Percentiles rank a stretch among this genome's conserved stretches.
Evolutionary conservation across 2,113 vertebrate genomes (phyloP).

Genomic region (Leptocoma aspasia): DNA sequence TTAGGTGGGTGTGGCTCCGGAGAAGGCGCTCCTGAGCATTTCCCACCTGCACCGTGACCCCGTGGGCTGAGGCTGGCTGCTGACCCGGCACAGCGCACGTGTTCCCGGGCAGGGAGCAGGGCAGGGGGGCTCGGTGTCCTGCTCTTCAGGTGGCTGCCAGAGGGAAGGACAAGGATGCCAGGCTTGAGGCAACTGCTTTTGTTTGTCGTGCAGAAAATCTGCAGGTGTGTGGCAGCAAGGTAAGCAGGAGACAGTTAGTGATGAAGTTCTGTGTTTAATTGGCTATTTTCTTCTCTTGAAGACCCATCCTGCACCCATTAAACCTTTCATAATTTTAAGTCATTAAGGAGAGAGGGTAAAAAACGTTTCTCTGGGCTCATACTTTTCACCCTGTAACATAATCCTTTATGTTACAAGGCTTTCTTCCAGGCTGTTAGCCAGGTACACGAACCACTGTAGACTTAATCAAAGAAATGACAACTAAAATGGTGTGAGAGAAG

Average conservation of each 20-base stretch:
- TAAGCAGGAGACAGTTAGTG: not conserved
- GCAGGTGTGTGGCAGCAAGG: not conserved
- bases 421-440: not conserved
- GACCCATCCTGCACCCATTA: not conserved
- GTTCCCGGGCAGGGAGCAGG: fast-evolving
- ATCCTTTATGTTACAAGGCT: not conserved
- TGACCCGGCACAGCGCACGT: fast-evolving
- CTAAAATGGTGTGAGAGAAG: not conserved
- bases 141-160: not conserved
- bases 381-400: not conserved
- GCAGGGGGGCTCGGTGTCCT: not conserved
- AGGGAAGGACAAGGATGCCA: not conserved
- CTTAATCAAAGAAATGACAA: not conserved
- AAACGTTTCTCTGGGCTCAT: not conserved
- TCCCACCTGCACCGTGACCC: not conserved
- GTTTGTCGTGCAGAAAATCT: not conserved
- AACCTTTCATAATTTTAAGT: not conserved
- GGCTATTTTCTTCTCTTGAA: not conserved
- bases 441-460: not conserved
- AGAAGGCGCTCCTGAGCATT: not conserved
- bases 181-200: not conserved
- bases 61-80: not conserved
- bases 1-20: not conserved
- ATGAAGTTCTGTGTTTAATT: not conserved
- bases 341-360: not conserved